A percentile compares a stretch with the other conserved stretches of the same genome.
Evolutionary conservation across 2,113 vertebrate species (phyloP).

Genomic region (Marcusenius ussheri): DNA sequence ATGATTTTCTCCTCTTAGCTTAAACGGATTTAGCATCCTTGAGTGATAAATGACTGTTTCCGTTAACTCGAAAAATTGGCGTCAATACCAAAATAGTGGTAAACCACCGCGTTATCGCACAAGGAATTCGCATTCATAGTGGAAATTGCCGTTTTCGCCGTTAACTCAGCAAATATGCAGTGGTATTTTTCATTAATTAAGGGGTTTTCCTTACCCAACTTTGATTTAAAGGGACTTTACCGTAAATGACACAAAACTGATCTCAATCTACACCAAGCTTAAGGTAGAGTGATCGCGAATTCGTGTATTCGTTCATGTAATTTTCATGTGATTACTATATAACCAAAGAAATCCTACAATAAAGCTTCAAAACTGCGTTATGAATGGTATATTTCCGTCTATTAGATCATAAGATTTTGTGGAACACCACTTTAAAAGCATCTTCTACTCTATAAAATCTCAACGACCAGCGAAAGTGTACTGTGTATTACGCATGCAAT

Average conservation of each 20-base stretch:
- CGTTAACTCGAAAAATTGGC: not conserved
- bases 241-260: not conserved
- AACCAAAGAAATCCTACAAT: not conserved
- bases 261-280: not conserved
- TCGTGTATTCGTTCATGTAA: not conserved
- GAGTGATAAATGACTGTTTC: not conserved
- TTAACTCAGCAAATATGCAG: not conserved
- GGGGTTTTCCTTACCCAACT: not conserved
- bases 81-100: not conserved
- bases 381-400: not conserved
- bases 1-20: not conserved
- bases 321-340: not conserved
- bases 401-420: not conserved
- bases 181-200: not conserved
- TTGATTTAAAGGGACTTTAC: not conserved
- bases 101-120: not conserved
- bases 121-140: not conserved
- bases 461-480: not conserved
- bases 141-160: not conserved
- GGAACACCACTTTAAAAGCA: not conserved
- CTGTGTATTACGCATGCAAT: not conserved
- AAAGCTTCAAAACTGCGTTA: not conserved
- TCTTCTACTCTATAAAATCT: not conserved
- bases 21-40: not conserved
- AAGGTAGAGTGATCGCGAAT: not conserved